A percentile compares a stretch with the other conserved stretches of the same genome.
phyloP scores from a whole-genome alignment of 1,140 invertebrate genomes.

The Plutomurus gul region DNA sequence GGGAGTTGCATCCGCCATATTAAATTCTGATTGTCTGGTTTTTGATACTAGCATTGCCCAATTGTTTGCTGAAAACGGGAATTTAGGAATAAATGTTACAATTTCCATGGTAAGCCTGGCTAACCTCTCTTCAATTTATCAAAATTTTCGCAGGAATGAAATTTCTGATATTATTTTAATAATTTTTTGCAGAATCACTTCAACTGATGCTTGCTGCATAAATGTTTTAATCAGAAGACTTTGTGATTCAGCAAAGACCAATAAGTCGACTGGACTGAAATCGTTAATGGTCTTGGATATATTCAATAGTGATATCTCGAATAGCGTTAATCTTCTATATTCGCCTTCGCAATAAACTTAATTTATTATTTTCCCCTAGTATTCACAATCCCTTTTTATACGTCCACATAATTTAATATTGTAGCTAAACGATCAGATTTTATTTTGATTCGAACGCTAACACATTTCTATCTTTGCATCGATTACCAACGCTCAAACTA shows the following conservation, averaged over 20 bases:
- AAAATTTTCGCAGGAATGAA: neutral
- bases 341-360: too few species aligned
- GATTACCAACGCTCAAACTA: too few species aligned
- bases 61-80: slow-evolving; percentile 98
- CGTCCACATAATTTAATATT: too few species aligned
- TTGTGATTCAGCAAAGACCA: slow-evolving; percentile 13
- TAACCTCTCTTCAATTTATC: neutral
- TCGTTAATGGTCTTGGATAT: too few species aligned
- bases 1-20: slow-evolving; percentile 94
- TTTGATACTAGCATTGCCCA: slow-evolving; percentile 98
- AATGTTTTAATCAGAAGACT: neutral
- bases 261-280: slow-evolving; percentile 23
- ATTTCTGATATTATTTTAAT: neutral
- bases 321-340: too few species aligned
- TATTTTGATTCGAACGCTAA: too few species aligned
- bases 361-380: too few species aligned
- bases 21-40: slow-evolving; percentile 97
- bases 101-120: slow-evolving; percentile 79
- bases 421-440: too few species aligned
- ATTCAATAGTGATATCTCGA: too few species aligned
- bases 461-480: too few species aligned
- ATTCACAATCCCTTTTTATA: too few species aligned
- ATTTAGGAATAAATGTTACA: slow-evolving; percentile 99
- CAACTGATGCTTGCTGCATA: slow-evolving; percentile 1
- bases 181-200: neutral